phyloP scores from a whole-genome alignment of 2,888 invertebrate genomes.

The Nephrotoma guestfalica region DNA sequence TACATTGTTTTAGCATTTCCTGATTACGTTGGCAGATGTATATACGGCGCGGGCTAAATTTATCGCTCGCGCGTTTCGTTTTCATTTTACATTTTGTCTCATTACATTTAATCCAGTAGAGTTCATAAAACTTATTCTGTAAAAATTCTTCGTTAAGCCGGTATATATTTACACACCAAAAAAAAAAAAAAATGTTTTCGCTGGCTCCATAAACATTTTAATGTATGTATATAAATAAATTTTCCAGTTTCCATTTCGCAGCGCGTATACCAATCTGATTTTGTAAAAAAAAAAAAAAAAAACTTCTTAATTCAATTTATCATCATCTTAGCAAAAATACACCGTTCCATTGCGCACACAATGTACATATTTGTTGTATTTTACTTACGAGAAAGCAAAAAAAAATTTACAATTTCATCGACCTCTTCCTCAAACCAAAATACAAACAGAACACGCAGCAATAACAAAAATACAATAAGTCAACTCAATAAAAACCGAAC shows the following conservation, averaged over 20 bases:
- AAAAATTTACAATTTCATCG: neutral
- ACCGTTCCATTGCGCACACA: neutral
- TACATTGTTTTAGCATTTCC: neutral
- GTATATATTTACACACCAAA: neutral
- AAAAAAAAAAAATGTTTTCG: neutral
- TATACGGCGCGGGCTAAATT: neutral
- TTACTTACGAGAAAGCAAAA: neutral
- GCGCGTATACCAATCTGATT: neutral
- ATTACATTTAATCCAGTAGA: neutral
- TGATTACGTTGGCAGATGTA: neutral
- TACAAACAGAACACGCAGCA: neutral
- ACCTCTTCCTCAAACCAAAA: neutral
- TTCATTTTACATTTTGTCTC: neutral
- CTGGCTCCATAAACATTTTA: neutral
- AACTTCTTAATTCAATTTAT: neutral
- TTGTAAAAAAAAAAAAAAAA: neutral
- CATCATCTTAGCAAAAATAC: neutral
- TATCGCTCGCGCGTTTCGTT: neutral
- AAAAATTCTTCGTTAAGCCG: neutral
- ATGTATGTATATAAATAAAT: neutral
- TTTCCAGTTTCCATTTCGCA: neutral
- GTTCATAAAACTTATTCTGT: neutral
- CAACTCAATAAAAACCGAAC: neutral
- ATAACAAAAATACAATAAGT: neutral
- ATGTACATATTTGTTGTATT: neutral